Base-by-base conservation (phyloP, 2,113 vertebrate genomes). In the Galeopterus variegatus region DNA sequence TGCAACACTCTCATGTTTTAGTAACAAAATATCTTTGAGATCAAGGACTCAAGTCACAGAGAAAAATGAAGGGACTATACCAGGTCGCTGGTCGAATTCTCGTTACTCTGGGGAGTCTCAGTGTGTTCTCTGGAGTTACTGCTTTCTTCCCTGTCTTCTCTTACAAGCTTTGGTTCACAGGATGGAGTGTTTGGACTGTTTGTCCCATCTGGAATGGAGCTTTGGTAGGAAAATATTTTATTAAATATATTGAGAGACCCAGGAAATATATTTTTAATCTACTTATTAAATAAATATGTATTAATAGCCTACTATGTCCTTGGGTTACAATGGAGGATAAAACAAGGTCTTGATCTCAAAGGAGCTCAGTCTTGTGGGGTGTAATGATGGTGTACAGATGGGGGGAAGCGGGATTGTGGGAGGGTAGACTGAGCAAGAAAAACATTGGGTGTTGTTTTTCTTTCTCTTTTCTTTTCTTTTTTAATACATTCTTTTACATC, bases 191-290 rank as follows among this genome's bases (percentile, higher is more conserved):
- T 89, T 94, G 87, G 94, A 98, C 98, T 33, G 48, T 96, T 54
- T 97, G 98, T 97, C 97, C 97, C 67, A 85, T 98, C 95, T 99
- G 98, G 98, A 98, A 98, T 6, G 95, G 98, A 96, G 93, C 95
- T 98, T 95, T 98, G 97, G 96, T 98, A 98, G 93, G 98, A 96
- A 88, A 86, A 21, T 77, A 62, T 85, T 88, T 96, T 70, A 94
- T 85, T 95, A 83, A 26, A 8, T 82, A 56, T 52, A 48, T 64
- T 89, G 69, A 96, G 31, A 77, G 9, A 90, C 15, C 5, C 52
- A 58, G 15, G 58, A 67, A 90, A 87, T 58, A 64, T 17, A 21
- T 62, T 73, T 60, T 92, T 60, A 58, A 76, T 36, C 36, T 88
- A 58, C 11, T 81, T 92, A 72, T 87, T 72, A 77, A 89, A 85